Base-by-base conservation (phyloP, 64 coral and sea anemone species). In the Anthopleura sola region DNA sequence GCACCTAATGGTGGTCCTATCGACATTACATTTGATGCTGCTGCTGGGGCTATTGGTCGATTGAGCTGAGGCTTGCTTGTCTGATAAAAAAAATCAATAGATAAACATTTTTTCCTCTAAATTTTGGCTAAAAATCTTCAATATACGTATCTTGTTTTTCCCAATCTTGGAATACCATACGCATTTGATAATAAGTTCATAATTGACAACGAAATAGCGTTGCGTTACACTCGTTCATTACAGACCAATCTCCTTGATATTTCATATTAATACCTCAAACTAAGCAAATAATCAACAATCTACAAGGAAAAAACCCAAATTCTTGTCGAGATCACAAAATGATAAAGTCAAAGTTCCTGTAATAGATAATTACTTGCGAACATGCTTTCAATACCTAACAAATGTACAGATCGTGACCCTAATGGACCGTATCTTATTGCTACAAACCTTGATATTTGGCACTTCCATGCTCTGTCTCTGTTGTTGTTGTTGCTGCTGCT, bases 31-130 rank as follows among this genome's bases (percentile, higher is more conserved):
- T 66, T 85, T 80, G 82, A 83, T 60, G 85, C 21, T 37, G 89
- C 89, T 82, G 89, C 89, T 81, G 89, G 89, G 1, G 89, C 89
- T 50, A 91, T 91, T 68, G 89, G 84, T 18, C 89, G 89, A 86
- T 91, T 91, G 44, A 44, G 89, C 19, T 86, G 75, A 74, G 89
- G 84, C 37, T 79, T 79, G 15, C 37, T 79, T 79, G 76, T 79
- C 76, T 79, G 76, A 3, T 44, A 17, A 79, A 21, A 44, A 48
- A 29, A 26, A 71, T n/a, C 40, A 44, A 3, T 44, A 44, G 4
- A 44, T 44, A 44, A 44, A 44, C 9, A 44, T 44, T 44, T 8
- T 44, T 6, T 44, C 40, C 24, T 29, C 19, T n/a, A 71, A 26
- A n/a, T 71, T 71, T n/a, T n/a, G n/a, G n/a, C n/a, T n/a, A n/a